phyloP scores from a whole-genome alignment of 2,888 invertebrate genomes.

The Amorpha juglandis region DNA sequence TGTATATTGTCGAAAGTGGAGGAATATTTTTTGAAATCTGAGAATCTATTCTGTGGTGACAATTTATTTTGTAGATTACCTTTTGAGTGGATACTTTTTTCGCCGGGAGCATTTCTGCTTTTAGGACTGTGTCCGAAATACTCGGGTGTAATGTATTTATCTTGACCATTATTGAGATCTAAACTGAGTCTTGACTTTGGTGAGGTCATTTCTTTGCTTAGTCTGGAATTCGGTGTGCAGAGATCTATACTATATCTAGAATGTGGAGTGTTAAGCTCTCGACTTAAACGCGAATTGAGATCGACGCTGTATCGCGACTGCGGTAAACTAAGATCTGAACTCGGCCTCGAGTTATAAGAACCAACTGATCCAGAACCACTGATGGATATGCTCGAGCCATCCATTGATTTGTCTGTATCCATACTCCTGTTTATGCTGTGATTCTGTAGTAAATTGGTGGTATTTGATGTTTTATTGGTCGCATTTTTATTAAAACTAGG shows the following conservation, averaged over 20 bases:
- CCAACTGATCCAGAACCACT: slow-evolving; percentile 81
- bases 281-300: slow-evolving; percentile 81
- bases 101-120: slow-evolving; percentile 70
- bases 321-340: slow-evolving; percentile 86
- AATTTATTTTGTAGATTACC: slow-evolving; percentile 71
- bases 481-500: slow-evolving; percentile 83
- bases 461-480: slow-evolving; percentile 70
- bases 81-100: slow-evolving; percentile 60
- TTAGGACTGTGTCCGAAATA: slow-evolving; percentile 79
- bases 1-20: slow-evolving; percentile 91
- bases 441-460: slow-evolving; percentile 68
- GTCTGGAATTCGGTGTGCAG: slow-evolving; percentile 85
- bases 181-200: slow-evolving; percentile 85
- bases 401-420: slow-evolving; percentile 78
- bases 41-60: slow-evolving; percentile 83
- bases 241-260: slow-evolving; percentile 88
- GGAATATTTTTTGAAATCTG: slow-evolving; percentile 88
- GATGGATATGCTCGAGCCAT: slow-evolving; percentile 79
- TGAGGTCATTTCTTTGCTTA: slow-evolving; percentile 84
- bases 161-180: slow-evolving; percentile 84
- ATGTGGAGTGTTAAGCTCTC: slow-evolving; percentile 85
- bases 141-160: slow-evolving; percentile 74
- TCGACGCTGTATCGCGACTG: slow-evolving; percentile 85
- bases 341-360: slow-evolving; percentile 86
- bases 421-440: slow-evolving; percentile 77